Conservation (phyloP, 1,140 invertebrate genomes). For the Agrypnia vestita region DNA sequence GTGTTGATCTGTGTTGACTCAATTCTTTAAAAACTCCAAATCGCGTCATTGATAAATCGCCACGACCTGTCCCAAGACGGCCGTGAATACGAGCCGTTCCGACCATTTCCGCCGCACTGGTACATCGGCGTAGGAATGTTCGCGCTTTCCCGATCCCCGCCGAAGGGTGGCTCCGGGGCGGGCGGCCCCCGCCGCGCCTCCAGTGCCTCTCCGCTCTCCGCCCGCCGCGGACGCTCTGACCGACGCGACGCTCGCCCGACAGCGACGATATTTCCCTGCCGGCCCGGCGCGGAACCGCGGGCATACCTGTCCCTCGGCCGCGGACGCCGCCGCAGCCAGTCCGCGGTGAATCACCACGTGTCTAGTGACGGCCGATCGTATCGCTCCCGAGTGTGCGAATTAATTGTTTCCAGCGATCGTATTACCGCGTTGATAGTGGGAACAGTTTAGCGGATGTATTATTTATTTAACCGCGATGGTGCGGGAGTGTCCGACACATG, state of each 20-base stretch:
- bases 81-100: not conserved
- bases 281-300: conserved; percentile 63
- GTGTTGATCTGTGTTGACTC: not conserved
- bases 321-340: conserved; percentile 64
- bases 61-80: conserved; percentile 43
- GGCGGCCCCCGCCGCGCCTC: conserved; percentile 8
- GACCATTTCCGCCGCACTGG: not conserved
- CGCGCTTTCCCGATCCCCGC: not conserved
- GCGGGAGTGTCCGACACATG: conserved; percentile 68
- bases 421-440: not conserved
- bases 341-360: conserved; percentile 30
- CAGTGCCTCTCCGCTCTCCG: conserved; percentile 55
- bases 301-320: conserved; percentile 62
- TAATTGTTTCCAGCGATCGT: not conserved
- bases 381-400: not conserved
- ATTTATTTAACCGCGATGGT: conserved; percentile 64
- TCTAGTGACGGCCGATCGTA: not conserved
- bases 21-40: too few relatives aligned
- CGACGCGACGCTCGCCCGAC: conserved; percentile 24
- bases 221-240: conserved; percentile 56
- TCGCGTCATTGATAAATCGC: conserved; percentile 7
- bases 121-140: conserved; percentile 12
- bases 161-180: conserved; percentile 5
- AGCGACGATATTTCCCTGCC: not conserved
- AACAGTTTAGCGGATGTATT: conserved; percentile 57